These are phyloP conservation scores for Tricholaema leucomelas DNA, from an alignment of 2,113 vertebrate genomes.

Conservation along the genomic window DNA sequence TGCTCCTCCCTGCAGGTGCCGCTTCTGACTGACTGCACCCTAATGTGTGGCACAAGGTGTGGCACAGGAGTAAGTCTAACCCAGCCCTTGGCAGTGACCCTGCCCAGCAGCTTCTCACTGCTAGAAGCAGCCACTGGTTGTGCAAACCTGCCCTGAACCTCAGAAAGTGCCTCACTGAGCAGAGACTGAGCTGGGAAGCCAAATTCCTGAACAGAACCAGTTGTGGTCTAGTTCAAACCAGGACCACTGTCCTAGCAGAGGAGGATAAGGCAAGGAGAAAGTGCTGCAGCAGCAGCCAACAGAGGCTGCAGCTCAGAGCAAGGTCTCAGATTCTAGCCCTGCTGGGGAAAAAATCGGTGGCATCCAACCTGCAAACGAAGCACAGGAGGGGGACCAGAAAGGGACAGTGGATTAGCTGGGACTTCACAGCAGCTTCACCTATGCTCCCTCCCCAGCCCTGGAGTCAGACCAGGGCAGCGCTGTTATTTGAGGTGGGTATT, in stretches of 20 bases:
- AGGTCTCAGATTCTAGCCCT: neutral
- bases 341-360: neutral
- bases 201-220: no score
- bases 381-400: neutral
- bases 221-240: no score
- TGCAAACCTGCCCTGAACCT: no score
- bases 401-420: neutral
- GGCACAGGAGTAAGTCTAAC: no score
- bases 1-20: no score
- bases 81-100: no score
- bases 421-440: neutral
- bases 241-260: neutral
- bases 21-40: no score
- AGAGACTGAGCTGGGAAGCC: no score
- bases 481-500: neutral
- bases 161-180: no score
- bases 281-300: neutral
- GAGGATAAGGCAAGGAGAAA: neutral
- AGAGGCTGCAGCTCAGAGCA: rapidly evolving
- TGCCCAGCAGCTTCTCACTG: no score
- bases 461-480: neutral
- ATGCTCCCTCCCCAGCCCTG: neutral
- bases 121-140: no score
- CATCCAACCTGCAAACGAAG: neutral
- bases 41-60: no score